These are phyloP conservation scores for Mactromeris polynyma DNA, from an alignment of 2,888 invertebrate genomes.

Conservation along the genomic window DNA sequence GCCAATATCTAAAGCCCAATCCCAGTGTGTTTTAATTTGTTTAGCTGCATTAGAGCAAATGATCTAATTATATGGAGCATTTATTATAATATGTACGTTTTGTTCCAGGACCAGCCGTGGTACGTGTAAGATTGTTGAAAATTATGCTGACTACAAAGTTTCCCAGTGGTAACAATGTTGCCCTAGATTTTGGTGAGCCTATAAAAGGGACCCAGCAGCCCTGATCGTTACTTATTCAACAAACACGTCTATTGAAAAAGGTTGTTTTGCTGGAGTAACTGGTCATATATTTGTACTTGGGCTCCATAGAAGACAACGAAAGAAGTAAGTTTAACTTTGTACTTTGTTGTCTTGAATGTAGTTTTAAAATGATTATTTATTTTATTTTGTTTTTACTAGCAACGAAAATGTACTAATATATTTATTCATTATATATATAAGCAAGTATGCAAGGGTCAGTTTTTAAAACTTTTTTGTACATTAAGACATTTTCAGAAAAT, in stretches of 20 bases:
- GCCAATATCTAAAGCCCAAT: too few species aligned
- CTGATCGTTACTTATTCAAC: not conserved
- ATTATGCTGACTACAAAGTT: not conserved
- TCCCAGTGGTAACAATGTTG: not conserved
- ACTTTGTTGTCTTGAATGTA: too few species aligned
- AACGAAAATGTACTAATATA: too few species aligned
- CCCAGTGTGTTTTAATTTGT: too few species aligned
- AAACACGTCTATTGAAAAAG: not conserved
- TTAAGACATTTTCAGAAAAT: too few species aligned
- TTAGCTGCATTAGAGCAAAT: too few species aligned
- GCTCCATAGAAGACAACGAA: not conserved
- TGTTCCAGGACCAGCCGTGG: not conserved
- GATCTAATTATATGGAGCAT: not conserved
- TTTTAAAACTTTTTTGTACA: too few species aligned
- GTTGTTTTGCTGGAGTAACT: conserved; percentile 1
- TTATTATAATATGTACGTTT: not conserved
- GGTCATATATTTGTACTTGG: not conserved
- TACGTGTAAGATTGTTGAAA: not conserved
- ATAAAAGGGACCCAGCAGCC: not conserved
- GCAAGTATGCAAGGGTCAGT: too few species aligned
- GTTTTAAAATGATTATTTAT: too few species aligned
- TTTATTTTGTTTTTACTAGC: too few species aligned
- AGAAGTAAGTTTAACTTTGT: not conserved
- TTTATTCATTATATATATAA: too few species aligned
- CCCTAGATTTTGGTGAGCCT: not conserved